These are phyloP conservation scores for Nebria salina DNA, from an alignment of 2,888 invertebrate species.

Conservation along the genomic window DNA sequence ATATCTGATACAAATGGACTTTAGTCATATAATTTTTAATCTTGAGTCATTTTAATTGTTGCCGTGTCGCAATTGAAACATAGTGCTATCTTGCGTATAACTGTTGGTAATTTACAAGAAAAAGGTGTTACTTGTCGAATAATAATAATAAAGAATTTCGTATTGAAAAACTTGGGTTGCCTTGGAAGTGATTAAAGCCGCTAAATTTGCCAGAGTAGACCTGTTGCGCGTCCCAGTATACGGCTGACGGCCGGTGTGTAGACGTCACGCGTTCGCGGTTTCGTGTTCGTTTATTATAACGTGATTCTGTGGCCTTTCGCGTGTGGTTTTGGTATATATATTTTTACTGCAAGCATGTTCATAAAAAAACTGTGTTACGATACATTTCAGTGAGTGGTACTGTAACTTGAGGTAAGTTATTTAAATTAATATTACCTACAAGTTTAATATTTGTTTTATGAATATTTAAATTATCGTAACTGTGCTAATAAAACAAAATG, in stretches of 20 bases:
- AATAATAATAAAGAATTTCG: too few species aligned
- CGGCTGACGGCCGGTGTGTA: constrained; percentile 22
- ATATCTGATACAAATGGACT: too few species aligned
- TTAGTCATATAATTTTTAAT: not conserved
- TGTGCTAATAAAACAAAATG: too few species aligned
- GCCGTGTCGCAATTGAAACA: not conserved
- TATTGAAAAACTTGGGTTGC: not conserved
- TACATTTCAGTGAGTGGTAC: constrained; percentile 17
- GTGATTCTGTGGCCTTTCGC: constrained; percentile 3
- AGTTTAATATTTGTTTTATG: too few species aligned
- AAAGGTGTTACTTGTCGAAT: not conserved
- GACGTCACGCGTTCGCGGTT: constrained; percentile 18
- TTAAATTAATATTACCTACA: not conserved
- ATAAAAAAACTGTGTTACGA: constrained; percentile 25
- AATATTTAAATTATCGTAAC: too few species aligned
- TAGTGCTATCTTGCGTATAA: not conserved
- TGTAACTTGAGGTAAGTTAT: constrained; percentile 7
- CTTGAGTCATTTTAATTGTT: not conserved
- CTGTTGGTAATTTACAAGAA: not conserved
- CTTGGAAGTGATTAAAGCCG: not conserved
- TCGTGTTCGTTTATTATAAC: constrained; percentile 18
- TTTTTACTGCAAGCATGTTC: constrained; percentile 20
- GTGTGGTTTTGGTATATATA: constrained; percentile 21
- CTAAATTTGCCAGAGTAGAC: constrained; percentile 8
- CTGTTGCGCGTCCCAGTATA: constrained; percentile 41